Conservation (phyloP, 2,113 vertebrate genomes). For the Chunga burmeisteri region DNA sequence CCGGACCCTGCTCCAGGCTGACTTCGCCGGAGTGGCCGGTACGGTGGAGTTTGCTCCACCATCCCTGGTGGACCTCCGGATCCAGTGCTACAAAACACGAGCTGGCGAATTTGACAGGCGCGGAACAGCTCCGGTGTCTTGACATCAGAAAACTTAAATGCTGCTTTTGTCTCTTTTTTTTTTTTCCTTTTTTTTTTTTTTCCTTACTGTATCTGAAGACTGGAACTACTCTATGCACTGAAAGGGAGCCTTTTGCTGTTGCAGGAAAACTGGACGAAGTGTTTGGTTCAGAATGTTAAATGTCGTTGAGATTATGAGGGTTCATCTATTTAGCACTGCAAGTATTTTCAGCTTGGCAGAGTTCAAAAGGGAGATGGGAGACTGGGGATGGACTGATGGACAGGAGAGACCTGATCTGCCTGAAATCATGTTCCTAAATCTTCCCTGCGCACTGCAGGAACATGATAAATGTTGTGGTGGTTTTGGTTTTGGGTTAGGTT, state of each 20-base stretch:
- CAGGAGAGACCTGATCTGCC: background rate
- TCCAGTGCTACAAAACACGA: background rate
- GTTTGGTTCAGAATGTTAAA: background rate
- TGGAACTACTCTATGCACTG: rapidly evolving
- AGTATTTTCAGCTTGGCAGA: background rate
- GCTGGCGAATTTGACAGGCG: background rate
- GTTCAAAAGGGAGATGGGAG: background rate
- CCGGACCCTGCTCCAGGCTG: background rate
- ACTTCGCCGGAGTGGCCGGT: background rate
- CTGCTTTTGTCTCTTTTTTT: background rate
- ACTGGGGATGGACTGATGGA: rapidly evolving
- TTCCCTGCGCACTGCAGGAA: background rate
- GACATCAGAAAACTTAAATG: background rate
- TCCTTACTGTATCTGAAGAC: background rate
- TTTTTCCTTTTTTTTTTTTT: rapidly evolving
- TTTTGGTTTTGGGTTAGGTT: background rate
- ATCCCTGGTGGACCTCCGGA: too few species aligned
- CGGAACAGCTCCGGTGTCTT: background rate
- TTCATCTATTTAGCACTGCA: background rate
- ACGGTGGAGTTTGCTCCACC: background rate
- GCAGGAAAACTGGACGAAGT: background rate
- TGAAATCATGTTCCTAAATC: background rate
- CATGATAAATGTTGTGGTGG: background rate
- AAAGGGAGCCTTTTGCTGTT: background rate
- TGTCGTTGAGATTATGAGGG: background rate